phyloP scores from a whole-genome alignment of 1,140 invertebrate genomes.

The Amyelois transitella region DNA sequence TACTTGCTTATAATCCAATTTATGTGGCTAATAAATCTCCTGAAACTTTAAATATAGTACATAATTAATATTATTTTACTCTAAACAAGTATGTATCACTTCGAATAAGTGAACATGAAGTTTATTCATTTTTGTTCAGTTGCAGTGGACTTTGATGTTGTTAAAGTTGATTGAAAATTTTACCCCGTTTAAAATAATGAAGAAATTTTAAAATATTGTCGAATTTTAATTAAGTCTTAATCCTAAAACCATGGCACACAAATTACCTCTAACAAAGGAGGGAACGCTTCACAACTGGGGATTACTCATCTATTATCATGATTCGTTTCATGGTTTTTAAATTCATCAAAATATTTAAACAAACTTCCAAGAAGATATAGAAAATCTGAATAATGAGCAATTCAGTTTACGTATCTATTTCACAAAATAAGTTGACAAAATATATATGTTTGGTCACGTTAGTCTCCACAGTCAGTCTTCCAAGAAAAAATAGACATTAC shows the following conservation, averaged over 20 bases:
- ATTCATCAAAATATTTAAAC: slow-evolving; percentile 19
- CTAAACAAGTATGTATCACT: slow-evolving; percentile 8
- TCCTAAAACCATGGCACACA: slow-evolving; percentile 65
- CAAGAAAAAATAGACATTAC: slow-evolving; percentile 58
- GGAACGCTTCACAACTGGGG: slow-evolving; percentile 65
- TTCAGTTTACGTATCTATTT: slow-evolving; percentile 49
- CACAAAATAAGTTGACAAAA: slow-evolving; percentile 35
- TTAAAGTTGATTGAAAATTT: neutral
- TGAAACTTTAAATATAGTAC: slow-evolving; percentile 59
- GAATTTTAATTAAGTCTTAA: slow-evolving; percentile 54
- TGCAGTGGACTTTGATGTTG: neutral
- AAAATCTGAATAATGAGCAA: slow-evolving; percentile 55
- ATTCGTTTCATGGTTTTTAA: slow-evolving; percentile 28
- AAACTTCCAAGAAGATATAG: slow-evolving; percentile 24
- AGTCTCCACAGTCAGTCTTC: slow-evolving; percentile 63
- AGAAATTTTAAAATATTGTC: slow-evolving; percentile 63
- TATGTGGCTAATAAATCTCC: slow-evolving; percentile 67
- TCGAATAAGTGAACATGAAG: neutral
- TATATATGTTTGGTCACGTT: slow-evolving; percentile 44
- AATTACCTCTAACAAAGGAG: slow-evolving; percentile 65
- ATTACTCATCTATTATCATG: slow-evolving; percentile 27
- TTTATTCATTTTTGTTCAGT: neutral
- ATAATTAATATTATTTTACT: slow-evolving; percentile 26
- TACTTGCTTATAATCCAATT: slow-evolving; percentile 57
- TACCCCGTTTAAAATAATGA: slow-evolving; percentile 6